These are phyloP conservation scores for Aphelocoma californica DNA, from an alignment of 2,797 vertebrate genomes.

Conservation along the genomic window DNA sequence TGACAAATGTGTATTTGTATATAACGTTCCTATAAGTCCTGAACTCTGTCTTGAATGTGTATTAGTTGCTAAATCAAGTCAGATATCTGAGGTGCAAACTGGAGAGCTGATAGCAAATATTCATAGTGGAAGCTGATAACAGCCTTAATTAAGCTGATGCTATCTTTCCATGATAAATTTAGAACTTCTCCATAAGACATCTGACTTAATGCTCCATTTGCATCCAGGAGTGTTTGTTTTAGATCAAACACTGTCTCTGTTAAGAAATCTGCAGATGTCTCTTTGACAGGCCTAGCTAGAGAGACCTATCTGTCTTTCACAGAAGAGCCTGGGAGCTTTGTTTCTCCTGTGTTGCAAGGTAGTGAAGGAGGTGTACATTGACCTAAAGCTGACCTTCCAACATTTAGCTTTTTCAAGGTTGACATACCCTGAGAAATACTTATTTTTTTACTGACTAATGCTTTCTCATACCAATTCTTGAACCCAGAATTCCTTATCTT, in stretches of 20 bases:
- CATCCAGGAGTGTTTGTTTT: slow-evolving; percentile 7
- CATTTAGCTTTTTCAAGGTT: not conserved
- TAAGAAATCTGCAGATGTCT: not conserved
- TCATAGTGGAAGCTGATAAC: slow-evolving; percentile 17
- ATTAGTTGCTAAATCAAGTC: not conserved
- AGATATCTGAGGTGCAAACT: not conserved
- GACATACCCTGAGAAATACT: not conserved
- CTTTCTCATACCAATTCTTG: not conserved
- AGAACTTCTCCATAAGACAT: slow-evolving; percentile 2
- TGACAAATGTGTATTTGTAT: not conserved
- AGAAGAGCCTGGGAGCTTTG: not conserved
- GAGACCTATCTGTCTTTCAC: not conserved
- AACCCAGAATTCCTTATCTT: not conserved
- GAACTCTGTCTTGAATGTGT: not conserved
- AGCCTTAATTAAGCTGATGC: slow-evolving; percentile 35
- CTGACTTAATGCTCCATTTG: slow-evolving; percentile 2
- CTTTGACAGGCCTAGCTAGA: not conserved
- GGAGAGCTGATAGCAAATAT: slow-evolving; percentile 13
- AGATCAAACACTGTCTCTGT: not conserved
- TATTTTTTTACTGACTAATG: not conserved
- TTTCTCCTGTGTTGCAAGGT: not conserved
- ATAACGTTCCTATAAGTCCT: not conserved
- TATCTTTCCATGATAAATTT: slow-evolving; percentile 32
- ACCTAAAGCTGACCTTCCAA: not conserved
- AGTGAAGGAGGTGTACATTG: not conserved